A percentile compares a stretch with the other conserved stretches of the same genome.
Evolutionary conservation across 2,113 vertebrate genomes (phyloP).

Genomic region (Amazona guildingii): DNA sequence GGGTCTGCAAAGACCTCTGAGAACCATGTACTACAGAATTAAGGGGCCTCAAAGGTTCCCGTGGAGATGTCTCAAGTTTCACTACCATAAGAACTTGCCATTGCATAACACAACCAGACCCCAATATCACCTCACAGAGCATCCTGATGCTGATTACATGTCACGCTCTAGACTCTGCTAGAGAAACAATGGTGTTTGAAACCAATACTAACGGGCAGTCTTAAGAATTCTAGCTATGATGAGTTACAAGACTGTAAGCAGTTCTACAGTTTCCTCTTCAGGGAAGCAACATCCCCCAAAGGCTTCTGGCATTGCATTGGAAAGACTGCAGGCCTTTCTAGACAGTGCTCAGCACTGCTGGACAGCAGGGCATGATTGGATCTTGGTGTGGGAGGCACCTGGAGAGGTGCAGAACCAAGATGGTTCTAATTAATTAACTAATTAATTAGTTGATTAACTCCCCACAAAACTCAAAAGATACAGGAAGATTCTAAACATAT

Average conservation of each 20-base stretch:
- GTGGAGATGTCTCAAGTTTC: slow-evolving; percentile 54
- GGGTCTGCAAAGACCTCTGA: slow-evolving; percentile 27
- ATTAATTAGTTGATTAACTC: background rate
- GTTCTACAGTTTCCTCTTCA: slow-evolving; percentile 48
- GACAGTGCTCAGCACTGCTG: background rate
- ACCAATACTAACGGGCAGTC: background rate
- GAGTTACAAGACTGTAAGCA: slow-evolving; percentile 11
- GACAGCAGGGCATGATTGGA: rapidly evolving
- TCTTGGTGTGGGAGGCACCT: background rate
- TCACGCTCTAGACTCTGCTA: background rate
- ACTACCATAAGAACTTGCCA: background rate
- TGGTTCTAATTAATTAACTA: background rate
- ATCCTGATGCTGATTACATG: slow-evolving; percentile 24
- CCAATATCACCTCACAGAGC: background rate
- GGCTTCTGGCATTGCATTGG: background rate
- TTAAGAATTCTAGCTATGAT: slow-evolving; percentile 4
- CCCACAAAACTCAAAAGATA: background rate
- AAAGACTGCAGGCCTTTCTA: background rate
- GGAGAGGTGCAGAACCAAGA: background rate
- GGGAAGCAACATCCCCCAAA: background rate
- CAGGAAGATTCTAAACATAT: background rate
- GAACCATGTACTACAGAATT: slow-evolving; percentile 20
- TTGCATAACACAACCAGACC: slow-evolving; percentile 21
- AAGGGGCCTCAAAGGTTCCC: slow-evolving; percentile 17
- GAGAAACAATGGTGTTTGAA: slow-evolving; percentile 25